Evolutionary conservation across 2,113 vertebrate species (phyloP).

Genomic region (Craseonycteris thonglongyai): DNA sequence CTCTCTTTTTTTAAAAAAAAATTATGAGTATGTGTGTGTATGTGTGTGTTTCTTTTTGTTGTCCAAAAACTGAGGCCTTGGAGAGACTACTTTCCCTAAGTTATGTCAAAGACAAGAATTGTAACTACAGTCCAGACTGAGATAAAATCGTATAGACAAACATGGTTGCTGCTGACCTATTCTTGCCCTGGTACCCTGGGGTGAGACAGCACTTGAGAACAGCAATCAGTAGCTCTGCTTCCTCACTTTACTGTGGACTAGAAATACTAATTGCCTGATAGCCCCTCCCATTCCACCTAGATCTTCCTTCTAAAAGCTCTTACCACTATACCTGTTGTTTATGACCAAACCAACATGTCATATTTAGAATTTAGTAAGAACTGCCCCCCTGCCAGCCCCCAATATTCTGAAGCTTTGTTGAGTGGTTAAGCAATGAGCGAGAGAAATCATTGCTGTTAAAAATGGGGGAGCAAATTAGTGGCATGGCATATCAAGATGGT

Average conservation of each 20-base stretch:
- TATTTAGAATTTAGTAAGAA: slow-evolving; percentile 26
- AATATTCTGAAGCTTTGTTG: slow-evolving; percentile 44
- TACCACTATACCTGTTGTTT: slow-evolving; percentile 45
- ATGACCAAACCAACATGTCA: neutral
- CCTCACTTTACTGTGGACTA: neutral
- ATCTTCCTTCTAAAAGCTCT: slow-evolving; percentile 13
- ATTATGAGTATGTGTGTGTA: neutral
- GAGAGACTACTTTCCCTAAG: neutral
- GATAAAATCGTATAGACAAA: slow-evolving; percentile 30
- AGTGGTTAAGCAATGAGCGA: slow-evolving; percentile 56
- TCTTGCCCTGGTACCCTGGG: slow-evolving; percentile 36
- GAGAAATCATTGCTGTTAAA: slow-evolving; percentile 64
- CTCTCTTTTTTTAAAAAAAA: neutral
- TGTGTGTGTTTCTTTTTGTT: neutral
- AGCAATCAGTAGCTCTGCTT: slow-evolving; percentile 50
- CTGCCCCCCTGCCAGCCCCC: neutral
- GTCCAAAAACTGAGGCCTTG: neutral
- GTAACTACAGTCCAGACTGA: neutral
- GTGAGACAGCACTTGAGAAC: slow-evolving; percentile 45
- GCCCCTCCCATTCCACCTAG: neutral
- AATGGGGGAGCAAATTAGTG: neutral
- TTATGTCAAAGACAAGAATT: slow-evolving; percentile 35
- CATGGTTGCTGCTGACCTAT: slow-evolving; percentile 48
- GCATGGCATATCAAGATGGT: slow-evolving; percentile 55
- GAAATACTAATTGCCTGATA: slow-evolving; percentile 41